Evolutionary conservation across 2,797 vertebrate species (phyloP), one percentile per base, ranked within the genome.

Genomic region (Sardinella longiceps): DNA sequence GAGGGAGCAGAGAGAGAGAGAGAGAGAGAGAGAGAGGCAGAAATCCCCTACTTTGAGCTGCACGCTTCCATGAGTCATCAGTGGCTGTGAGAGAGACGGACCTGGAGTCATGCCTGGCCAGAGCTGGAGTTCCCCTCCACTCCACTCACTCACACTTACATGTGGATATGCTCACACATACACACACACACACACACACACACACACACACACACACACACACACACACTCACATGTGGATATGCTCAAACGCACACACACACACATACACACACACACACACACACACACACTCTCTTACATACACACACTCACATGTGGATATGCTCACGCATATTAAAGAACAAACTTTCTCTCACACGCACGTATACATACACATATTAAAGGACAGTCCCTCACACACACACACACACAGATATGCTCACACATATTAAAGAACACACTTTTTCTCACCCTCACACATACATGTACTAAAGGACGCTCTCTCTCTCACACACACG

Each of bases 61-160:
- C 84, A 88, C 84, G 37, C 83, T 89, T 85, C 77, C 84, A 81
- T 89, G 88, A 89, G 87, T 90, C 90, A 89, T 88, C 86, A 74
- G 85, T 87, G 50, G 80, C 53, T 88, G 86, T 84, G 88, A 80
- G 74, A 87, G 86, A 84, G 81, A 84, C 82, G 83, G 86, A 20
- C 81, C 81, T 90, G 89, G 89, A 90, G 86, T 81, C 82, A 81
- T 81, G 88, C 90, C 90, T 87, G 87, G 84, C 84, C 83, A 66
- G 51, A 90, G 37, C 86, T 46, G 87, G 87, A 90, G 89, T 90
- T 90, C 90, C 89, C 90, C 90, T 88, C 86, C 80, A 80, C 46
- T 48, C 46, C 46, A 48, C 46, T 48, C 46, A 48, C 51, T 86
- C 86, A 80, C 82, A 83, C 85, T 84, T 85, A 84, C 46, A 85